Evolutionary conservation across 2,113 vertebrate genomes (phyloP), one percentile per base, ranked within the genome.

Genomic region (Pygoscelis antarcticus): DNA sequence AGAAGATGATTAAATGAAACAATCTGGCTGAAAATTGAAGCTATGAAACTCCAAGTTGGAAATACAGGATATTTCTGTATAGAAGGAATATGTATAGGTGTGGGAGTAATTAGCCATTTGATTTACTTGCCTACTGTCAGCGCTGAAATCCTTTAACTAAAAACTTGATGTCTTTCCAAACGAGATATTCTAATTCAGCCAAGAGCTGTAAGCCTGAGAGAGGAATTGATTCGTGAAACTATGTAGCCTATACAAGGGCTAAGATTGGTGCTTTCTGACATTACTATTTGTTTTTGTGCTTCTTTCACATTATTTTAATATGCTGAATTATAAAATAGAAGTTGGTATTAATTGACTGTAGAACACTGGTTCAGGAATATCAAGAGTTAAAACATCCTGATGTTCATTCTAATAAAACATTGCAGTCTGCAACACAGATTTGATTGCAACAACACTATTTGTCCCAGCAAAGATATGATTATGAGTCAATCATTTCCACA

Each of bases 401-500:
- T 20, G 18, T 71, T 91, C 87, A 85, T 42, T 96, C 93, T 95
- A 72, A 96, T 97, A 96, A 96, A 98, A 93, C 85, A 62, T 8
- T 83, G 83, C 52, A 95, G 90, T 79, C 78, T 96, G 82, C 72
- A 94, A 58, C 83, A 90, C 13, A 66, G 93, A 93, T 96, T 83
- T 96, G 58, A 97, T 96, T 98, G 96, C 90, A 96, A 88, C 92
- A 97, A 96, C 96, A 95, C 90, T 87, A 89, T 84, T 97, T 97
- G 94, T 97, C 77, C 83, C 91, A 97, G 96, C 46, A 96, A 96
- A 98, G 93, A 95, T 94, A 94, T 93, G 97, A 97, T 97, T 98
- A 96, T 57, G 75, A 96, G 96, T 98, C 98, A 98, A 86, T 98
- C 97, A 97, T 94, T 98, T 97, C 94, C 89, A 96, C 95, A 97